Percentiles rank a stretch among this genome's conserved stretches.
These are phyloP conservation scores for Digitonthophagus gazella DNA, from an alignment of 2,888 invertebrate species.

Conservation along the genomic window DNA sequence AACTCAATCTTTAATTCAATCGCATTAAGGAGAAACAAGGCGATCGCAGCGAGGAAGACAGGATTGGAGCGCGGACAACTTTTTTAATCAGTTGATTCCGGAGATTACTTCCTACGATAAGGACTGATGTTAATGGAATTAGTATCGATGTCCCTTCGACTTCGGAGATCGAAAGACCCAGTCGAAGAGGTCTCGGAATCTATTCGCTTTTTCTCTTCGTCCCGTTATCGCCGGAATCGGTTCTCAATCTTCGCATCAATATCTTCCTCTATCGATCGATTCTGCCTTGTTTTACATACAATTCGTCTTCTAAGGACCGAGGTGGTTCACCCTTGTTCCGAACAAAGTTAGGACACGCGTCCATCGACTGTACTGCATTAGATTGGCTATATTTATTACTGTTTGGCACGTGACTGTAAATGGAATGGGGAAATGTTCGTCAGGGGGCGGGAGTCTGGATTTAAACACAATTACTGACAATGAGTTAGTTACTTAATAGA, in stretches of 20 bases:
- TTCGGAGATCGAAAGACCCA: constrained; percentile 4
- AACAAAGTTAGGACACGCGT: neutral
- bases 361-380: neutral
- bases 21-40: constrained; percentile 47
- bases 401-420: neutral
- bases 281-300: neutral
- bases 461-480: neutral
- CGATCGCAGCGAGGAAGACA: constrained; percentile 37
- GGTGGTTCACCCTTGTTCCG: neutral
- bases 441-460: neutral
- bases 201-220: neutral
- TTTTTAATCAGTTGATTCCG: constrained; percentile 52
- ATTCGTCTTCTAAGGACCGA: neutral
- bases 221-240: neutral
- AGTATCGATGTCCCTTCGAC: constrained; percentile 45
- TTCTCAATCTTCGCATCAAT: neutral
- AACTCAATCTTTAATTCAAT: constrained; percentile 53
- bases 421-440: neutral
- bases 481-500: neutral
- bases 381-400: neutral
- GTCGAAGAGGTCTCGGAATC: constrained; percentile 2
- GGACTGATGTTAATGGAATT: constrained; percentile 50
- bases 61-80: constrained; percentile 47
- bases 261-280: neutral
- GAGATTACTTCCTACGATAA: constrained; percentile 50